Percentiles rank a stretch among this genome's conserved stretches.
Conservation (phyloP, 2,888 invertebrate genomes). For the Tenthredo notha region DNA sequence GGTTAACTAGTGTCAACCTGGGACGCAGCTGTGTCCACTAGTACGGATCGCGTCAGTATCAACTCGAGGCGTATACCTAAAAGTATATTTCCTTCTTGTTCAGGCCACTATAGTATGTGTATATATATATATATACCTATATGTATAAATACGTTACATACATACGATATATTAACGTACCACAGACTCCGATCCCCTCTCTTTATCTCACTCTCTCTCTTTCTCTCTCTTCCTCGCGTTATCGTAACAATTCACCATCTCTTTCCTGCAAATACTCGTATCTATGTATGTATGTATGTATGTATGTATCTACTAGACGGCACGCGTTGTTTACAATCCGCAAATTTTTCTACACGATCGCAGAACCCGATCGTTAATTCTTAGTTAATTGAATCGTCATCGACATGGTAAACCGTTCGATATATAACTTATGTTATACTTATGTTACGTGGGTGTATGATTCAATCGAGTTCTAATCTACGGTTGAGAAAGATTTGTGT, state of each 20-base stretch:
- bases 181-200: not conserved
- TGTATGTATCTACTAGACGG: not conserved
- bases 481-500: no score
- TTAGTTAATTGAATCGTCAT: conserved; percentile 43
- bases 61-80: not conserved
- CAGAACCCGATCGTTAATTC: conserved; percentile 9
- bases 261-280: not conserved
- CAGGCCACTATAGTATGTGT: not conserved
- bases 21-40: conserved; percentile 68
- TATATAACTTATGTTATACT: not conserved
- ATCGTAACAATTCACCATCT: not conserved
- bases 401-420: not conserved
- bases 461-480: no score
- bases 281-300: not conserved
- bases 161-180: not conserved
- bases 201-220: conserved; percentile 4
- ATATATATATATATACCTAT: not conserved
- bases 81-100: not conserved
- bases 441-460: not conserved
- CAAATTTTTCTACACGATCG: not conserved
- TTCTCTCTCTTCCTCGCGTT: not conserved
- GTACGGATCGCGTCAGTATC: conserved; percentile 24
- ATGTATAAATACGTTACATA: not conserved
- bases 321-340: conserved; percentile 27
- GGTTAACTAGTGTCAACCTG: conserved; percentile 74